A percentile compares a stretch with the other conserved stretches of the same genome.
These are phyloP conservation scores for Diplodus sargus DNA, from an alignment of 2,797 vertebrate species.

Conservation along the genomic window DNA sequence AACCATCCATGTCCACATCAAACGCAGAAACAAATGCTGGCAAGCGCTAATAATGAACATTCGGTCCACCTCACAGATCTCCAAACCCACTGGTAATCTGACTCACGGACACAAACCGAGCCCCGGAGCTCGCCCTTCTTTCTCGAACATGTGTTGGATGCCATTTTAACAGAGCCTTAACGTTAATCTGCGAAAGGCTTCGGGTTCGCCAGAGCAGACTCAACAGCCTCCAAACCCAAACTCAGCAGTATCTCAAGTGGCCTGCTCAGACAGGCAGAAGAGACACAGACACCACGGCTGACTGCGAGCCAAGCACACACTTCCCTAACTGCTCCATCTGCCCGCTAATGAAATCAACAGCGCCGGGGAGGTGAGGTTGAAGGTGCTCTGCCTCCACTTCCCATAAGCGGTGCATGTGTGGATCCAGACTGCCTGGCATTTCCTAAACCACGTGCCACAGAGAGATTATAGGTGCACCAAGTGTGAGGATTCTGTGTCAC, in stretches of 20 bases:
- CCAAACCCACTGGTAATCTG: conserved; percentile 56
- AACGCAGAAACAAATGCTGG: conserved; percentile 41
- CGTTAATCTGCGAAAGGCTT: conserved; percentile 30
- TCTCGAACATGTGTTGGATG: conserved; percentile 44
- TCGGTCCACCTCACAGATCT: conserved; percentile 34
- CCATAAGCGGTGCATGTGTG: conserved; percentile 37
- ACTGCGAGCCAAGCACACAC: conserved; percentile 59
- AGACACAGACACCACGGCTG: conserved; percentile 56
- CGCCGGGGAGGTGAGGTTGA: conserved; percentile 58
- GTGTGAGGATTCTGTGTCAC: conserved; percentile 61
- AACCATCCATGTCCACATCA: conserved; percentile 25
- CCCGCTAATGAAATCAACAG: conserved; percentile 74
- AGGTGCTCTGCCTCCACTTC: conserved; percentile 60
- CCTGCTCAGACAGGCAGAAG: conserved; percentile 56
- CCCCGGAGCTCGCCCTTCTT: conserved; percentile 8
- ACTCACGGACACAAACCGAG: conserved; percentile 22
- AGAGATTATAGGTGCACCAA: conserved; percentile 53
- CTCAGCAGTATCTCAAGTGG: conserved; percentile 64
- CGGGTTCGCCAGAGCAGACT: conserved; percentile 47
- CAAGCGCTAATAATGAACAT: conserved; percentile 11
- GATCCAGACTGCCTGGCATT: conserved; percentile 64
- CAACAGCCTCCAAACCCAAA: conserved; percentile 55
- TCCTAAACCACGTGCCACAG: conserved; percentile 68
- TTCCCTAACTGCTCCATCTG: conserved; percentile 54
- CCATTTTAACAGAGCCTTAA: conserved; percentile 34